A percentile compares a stretch with the other conserved stretches of the same genome.
Conservation (phyloP, 2,113 vertebrate genomes). For the Mesembrinibis cayennensis region DNA sequence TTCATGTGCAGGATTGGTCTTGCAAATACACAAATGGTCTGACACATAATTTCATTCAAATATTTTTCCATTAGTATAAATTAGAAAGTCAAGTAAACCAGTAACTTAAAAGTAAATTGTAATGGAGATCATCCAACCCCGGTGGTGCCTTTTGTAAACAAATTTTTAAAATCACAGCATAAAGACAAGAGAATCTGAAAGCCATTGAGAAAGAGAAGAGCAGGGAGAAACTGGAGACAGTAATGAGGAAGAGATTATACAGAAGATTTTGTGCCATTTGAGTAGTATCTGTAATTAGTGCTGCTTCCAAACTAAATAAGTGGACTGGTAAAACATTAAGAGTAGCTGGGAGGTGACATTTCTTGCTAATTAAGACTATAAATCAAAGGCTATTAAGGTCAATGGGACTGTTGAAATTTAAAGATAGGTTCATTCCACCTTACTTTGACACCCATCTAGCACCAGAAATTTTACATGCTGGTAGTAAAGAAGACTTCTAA, state of each 20-base stretch:
- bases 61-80: slow-evolving; percentile 51
- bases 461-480: background rate
- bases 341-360: slow-evolving; percentile 39
- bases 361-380: slow-evolving; percentile 29
- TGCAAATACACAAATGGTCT: slow-evolving; percentile 53
- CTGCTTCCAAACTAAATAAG: slow-evolving; percentile 23
- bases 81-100: slow-evolving; percentile 57
- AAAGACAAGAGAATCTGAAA: slow-evolving; percentile 34
- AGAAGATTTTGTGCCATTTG: slow-evolving; percentile 11
- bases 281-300: slow-evolving; percentile 47
- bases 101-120: slow-evolving; percentile 43
- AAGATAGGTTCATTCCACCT: background rate
- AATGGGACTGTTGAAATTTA: slow-evolving; percentile 25
- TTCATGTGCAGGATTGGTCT: slow-evolving; percentile 29
- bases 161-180: slow-evolving; percentile 46
- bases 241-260: slow-evolving; percentile 38
- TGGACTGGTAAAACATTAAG: background rate
- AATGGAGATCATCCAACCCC: slow-evolving; percentile 20
- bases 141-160: slow-evolving; percentile 58
- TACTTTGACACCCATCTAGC: background rate
- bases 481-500: background rate
- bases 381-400: slow-evolving; percentile 16
- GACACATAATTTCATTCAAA: slow-evolving; percentile 51
- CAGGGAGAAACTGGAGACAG: slow-evolving; percentile 29
- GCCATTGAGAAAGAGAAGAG: slow-evolving; percentile 11